Percentiles rank a stretch among this genome's conserved stretches.
These are phyloP conservation scores for Eulithis testata DNA, from an alignment of 2,888 invertebrate species.

Conservation along the genomic window DNA sequence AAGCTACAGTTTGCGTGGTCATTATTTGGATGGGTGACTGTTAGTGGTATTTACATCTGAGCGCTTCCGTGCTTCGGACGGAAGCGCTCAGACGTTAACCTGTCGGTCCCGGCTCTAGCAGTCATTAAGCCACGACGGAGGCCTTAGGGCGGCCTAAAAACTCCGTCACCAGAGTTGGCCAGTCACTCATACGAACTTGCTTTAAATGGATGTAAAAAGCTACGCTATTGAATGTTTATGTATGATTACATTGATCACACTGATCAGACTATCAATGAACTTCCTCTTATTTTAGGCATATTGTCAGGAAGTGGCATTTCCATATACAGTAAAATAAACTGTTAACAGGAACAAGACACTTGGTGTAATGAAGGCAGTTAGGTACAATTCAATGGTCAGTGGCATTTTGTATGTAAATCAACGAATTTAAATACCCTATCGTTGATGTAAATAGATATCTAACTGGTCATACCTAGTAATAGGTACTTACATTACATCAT, in stretches of 20 bases:
- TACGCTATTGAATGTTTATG: slow-evolving; percentile 48
- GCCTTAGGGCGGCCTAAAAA: neutral
- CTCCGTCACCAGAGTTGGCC: neutral
- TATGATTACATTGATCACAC: too few relatives aligned
- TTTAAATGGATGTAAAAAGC: too few relatives aligned
- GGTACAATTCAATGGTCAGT: neutral
- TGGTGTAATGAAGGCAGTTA: slow-evolving; percentile 1
- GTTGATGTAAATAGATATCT: neutral
- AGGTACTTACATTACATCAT: neutral
- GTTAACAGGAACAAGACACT: neutral
- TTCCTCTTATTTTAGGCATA: slow-evolving; percentile 24
- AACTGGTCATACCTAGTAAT: neutral
- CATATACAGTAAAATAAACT: slow-evolving; percentile 6
- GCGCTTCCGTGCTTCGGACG: too few relatives aligned
- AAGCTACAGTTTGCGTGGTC: too few relatives aligned
- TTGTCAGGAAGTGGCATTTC: slow-evolving; percentile 49
- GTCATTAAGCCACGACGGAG: too few relatives aligned
- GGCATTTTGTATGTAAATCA: neutral
- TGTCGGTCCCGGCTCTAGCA: too few relatives aligned
- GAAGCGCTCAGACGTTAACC: too few relatives aligned
- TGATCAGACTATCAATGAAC: slow-evolving; percentile 38
- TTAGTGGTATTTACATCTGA: too few relatives aligned
- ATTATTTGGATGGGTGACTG: too few relatives aligned
- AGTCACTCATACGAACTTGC: neutral
- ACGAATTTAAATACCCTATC: too few relatives aligned